These are phyloP conservation scores for Amphipoea oculea DNA, from an alignment of 2,888 invertebrate genomes.

Conservation along the genomic window DNA sequence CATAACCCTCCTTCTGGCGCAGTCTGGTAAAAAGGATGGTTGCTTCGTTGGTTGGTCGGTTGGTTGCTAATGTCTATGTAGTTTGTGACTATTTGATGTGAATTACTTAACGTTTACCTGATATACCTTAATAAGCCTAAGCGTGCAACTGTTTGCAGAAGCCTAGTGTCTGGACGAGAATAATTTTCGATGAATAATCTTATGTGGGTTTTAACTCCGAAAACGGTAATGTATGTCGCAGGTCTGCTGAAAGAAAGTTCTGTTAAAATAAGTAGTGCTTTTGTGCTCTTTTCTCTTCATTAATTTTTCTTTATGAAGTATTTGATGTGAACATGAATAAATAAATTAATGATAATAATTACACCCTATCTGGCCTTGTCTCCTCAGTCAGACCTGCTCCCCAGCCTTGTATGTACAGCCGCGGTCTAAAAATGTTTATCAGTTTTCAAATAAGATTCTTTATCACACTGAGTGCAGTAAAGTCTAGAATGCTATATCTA, in stretches of 20 bases:
- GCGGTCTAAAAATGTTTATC: not conserved
- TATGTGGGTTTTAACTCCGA: not conserved
- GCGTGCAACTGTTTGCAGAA: not conserved
- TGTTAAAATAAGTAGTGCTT: not conserved
- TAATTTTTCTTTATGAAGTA: not conserved
- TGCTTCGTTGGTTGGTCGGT: too few species aligned
- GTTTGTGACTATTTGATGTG: not conserved
- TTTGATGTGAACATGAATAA: not conserved
- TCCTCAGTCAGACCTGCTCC: not conserved
- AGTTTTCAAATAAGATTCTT: not conserved
- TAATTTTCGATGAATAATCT: not conserved
- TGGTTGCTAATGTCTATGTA: not conserved
- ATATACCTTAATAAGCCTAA: not conserved
- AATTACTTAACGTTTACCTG: not conserved
- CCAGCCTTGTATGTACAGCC: not conserved
- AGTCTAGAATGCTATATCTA: too few species aligned
- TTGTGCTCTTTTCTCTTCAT: not conserved
- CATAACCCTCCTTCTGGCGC: too few species aligned
- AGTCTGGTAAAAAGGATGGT: too few species aligned
- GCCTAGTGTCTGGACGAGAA: not conserved
- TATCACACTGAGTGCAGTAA: too few species aligned
- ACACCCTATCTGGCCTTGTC: not conserved
- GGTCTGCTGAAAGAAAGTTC: not conserved
- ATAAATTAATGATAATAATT: not conserved
- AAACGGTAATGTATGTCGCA: not conserved